A percentile compares a stretch with the other conserved stretches of the same genome.
These are phyloP conservation scores for Eurytoma californica DNA, from an alignment of 2,888 invertebrate species.

Conservation along the genomic window DNA sequence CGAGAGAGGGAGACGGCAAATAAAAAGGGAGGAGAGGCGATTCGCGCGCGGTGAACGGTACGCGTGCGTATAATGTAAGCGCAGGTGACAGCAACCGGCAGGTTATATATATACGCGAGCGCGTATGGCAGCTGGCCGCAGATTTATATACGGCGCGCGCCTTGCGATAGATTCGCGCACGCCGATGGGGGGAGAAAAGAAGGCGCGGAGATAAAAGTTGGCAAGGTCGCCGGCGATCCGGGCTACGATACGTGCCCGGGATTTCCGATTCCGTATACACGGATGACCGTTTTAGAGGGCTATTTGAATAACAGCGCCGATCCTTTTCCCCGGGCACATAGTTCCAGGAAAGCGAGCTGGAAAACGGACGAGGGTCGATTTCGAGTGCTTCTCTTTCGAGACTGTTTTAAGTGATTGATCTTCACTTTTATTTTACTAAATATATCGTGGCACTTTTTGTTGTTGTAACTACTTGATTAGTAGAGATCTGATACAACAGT, in stretches of 20 bases:
- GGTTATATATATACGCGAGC: constrained; percentile 19
- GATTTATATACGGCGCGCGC: constrained; percentile 29
- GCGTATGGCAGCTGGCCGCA: constrained; percentile 51
- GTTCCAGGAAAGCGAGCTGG: constrained; percentile 25
- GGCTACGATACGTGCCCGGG: constrained; percentile 42
- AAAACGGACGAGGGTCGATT: constrained; percentile 2
- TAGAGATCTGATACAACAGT: too few relatives aligned
- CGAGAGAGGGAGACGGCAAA: neutral
- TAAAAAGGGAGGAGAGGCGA: neutral
- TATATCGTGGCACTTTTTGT: too few relatives aligned
- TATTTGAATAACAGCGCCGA: constrained; percentile 27
- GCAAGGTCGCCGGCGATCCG: constrained; percentile 23
- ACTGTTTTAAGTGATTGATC: neutral
- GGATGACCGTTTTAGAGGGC: too few relatives aligned
- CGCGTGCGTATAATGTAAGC: neutral
- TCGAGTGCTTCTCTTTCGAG: neutral
- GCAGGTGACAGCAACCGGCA: constrained; percentile 27
- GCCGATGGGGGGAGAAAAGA: neutral
- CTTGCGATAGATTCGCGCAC: constrained; percentile 5
- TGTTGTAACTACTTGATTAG: too few relatives aligned
- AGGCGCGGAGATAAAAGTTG: constrained; percentile 26
- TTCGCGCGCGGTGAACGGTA: constrained; percentile 16
- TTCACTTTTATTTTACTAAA: neutral
- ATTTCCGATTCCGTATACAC: constrained; percentile 27
- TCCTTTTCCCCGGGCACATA: neutral